phyloP scores from a whole-genome alignment of 2,797 vertebrate genomes.

The Eremophila alpestris region DNA sequence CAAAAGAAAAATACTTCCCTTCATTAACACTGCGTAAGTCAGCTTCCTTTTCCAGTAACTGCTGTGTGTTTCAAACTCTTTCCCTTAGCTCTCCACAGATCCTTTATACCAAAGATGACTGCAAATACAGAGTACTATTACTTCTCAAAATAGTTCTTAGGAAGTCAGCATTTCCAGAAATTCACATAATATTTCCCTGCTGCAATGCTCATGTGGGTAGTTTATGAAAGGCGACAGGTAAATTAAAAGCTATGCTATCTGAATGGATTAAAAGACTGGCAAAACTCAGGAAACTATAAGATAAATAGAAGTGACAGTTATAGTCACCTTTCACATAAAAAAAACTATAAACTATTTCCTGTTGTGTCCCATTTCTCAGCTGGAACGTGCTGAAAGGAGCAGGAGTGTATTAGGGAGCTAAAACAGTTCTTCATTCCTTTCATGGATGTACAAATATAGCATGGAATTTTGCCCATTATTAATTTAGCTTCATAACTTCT shows the following conservation, averaged over 20 bases:
- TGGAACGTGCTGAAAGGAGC: slow-evolving; percentile 79
- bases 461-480: background rate
- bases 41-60: slow-evolving; percentile 6
- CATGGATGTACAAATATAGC: background rate
- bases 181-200: slow-evolving; percentile 38
- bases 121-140: slow-evolving; percentile 3
- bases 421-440: slow-evolving; percentile 8
- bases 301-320: slow-evolving; percentile 87
- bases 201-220: slow-evolving; percentile 32
- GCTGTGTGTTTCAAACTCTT: background rate
- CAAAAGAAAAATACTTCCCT: slow-evolving; percentile 4
- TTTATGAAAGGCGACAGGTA: slow-evolving; percentile 41
- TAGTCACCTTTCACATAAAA: slow-evolving; percentile 76
- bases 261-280: slow-evolving; percentile 77
- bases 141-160: slow-evolving; percentile 31
- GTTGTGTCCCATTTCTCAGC: slow-evolving; percentile 85
- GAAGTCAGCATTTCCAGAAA: slow-evolving; percentile 54
- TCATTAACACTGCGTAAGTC: background rate
- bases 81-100: background rate
- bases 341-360: slow-evolving; percentile 82
- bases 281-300: slow-evolving; percentile 69
- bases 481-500: background rate
- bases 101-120: background rate
- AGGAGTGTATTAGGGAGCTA: slow-evolving; percentile 73
- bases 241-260: slow-evolving; percentile 66